Evolutionary conservation across 1,140 invertebrate genomes (phyloP).

Genomic region (Forficula auricularia): DNA sequence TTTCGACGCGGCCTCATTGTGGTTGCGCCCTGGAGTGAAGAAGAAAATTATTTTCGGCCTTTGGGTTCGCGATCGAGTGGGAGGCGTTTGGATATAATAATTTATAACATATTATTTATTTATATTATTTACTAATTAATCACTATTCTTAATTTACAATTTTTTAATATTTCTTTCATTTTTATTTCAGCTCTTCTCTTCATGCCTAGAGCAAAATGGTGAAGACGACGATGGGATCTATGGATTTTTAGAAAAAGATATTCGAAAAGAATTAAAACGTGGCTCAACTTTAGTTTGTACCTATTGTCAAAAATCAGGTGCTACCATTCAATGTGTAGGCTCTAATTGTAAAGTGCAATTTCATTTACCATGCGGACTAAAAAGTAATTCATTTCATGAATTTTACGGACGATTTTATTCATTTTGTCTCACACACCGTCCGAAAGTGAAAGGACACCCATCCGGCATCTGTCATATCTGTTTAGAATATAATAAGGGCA

Average conservation of each 20-base stretch:
- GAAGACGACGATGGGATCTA: constrained; percentile 27
- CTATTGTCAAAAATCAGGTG: constrained; percentile 28
- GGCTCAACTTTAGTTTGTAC: constrained; percentile 22
- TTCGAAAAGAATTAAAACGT: constrained; percentile 25
- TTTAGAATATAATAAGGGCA: constrained; percentile 19
- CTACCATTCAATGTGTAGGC: constrained; percentile 30
- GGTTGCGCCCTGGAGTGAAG: too few relatives aligned
- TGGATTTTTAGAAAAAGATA: constrained; percentile 29
- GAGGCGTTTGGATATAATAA: too few relatives aligned
- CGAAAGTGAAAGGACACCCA: background rate
- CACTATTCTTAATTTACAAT: too few relatives aligned
- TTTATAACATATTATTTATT: too few relatives aligned
- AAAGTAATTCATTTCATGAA: constrained; percentile 23
- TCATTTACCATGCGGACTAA: constrained; percentile 30
- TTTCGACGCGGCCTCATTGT: too few relatives aligned
- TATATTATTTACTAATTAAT: too few relatives aligned
- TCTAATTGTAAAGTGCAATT: constrained; percentile 26
- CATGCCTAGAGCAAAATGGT: constrained; percentile 28
- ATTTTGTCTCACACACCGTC: constrained; percentile 6
- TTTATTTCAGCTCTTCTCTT: constrained; percentile 27
- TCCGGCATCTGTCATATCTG: constrained; percentile 24
- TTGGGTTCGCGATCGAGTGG: too few relatives aligned
- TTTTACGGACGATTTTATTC: constrained; percentile 30
- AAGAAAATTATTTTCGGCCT: too few relatives aligned
- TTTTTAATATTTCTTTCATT: too few relatives aligned